Evolutionary conservation across 2,113 vertebrate species (phyloP), one percentile per base, ranked within the genome.

Genomic region (Alaudala cheleensis): DNA sequence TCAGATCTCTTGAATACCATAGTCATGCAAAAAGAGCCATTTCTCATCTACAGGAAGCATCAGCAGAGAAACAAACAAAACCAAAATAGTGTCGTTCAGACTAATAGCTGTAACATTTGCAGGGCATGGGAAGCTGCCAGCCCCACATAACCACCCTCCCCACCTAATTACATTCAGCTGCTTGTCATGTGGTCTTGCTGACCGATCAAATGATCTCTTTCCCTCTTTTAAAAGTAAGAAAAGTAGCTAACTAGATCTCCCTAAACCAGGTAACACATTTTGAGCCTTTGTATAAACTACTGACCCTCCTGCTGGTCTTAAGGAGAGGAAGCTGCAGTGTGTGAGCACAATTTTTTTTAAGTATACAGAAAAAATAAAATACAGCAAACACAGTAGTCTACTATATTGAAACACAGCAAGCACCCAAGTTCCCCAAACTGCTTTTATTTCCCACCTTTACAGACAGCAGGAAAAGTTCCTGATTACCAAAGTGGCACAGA

Each of bases 101-200:
- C 64, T 23, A 87, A 34, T 1, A 66, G 78, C 86, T 86, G 62
- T 24, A 81, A 95, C 91, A 92, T 72, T 87, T 28, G 1, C 92
- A 81, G 24, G 64, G 80, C 42, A 31, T 4, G 29, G 82, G 91
- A 86, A 88, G 56, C 92, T 86, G 87, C 61, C 88, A 72, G 88
- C 71, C 86, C 86, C 65, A 72, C 89, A 78, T 39, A 96, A 87
- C 82, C 80, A 81, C 91, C 91, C 95, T 96, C 81, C 87, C 96
- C 93, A 95, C 95, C 86, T 98, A 98, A 98, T 98, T 95, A 97
- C 96, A 95, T 91, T 99, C 98, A 99, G 98, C 98, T 98, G 98
- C 96, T 97, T 47, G 97, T 99, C 98, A 98, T 98, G 98, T 98
- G 99, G 96, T 92, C 93, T 73, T 81, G 44, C 87, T 92, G 92